Evolutionary conservation across 1,140 invertebrate species (phyloP).

Genomic region (Anastatus disparis): DNA sequence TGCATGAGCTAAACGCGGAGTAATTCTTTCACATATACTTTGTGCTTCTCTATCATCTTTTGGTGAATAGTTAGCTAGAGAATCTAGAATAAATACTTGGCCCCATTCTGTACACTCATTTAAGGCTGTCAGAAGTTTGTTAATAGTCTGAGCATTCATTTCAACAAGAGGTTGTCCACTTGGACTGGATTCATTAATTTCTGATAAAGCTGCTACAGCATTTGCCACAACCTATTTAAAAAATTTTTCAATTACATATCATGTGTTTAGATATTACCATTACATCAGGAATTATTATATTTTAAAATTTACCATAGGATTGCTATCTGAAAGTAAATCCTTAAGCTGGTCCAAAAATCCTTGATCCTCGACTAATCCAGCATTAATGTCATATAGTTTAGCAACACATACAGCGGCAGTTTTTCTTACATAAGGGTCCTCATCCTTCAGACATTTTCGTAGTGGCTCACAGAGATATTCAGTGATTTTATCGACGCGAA

Average conservation of each 20-base stretch:
- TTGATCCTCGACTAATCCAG: slow-evolving; percentile 96
- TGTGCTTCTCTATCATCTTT: slow-evolving; percentile 99
- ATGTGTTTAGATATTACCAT: too few species aligned
- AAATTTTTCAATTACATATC: too few species aligned
- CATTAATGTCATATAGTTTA: slow-evolving; percentile 99
- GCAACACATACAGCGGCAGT: slow-evolving; percentile 99
- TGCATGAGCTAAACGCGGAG: slow-evolving; percentile 96
- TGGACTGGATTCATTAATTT: slow-evolving; percentile 97
- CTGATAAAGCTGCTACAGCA: slow-evolving; percentile 97
- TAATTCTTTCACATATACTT: slow-evolving; percentile 98
- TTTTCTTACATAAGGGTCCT: slow-evolving; percentile 99
- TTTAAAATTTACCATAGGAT: slow-evolving; percentile 94
- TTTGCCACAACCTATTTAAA: slow-evolving; percentile 89
- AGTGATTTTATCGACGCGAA: slow-evolving; percentile 99
- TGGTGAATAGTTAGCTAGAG: slow-evolving; percentile 96
- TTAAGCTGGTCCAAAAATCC: slow-evolving; percentile 98
- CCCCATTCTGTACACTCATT: slow-evolving; percentile 99
- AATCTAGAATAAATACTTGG: slow-evolving; percentile 98
- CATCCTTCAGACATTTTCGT: slow-evolving; percentile 97
- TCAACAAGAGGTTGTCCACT: slow-evolving; percentile 93
- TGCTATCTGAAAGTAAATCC: slow-evolving; percentile 97
- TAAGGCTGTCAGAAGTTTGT: slow-evolving; percentile 96
- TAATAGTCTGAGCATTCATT: slow-evolving; percentile 97
- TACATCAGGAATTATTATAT: too few species aligned
- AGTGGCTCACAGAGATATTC: slow-evolving; percentile 99